Percentiles rank a stretch among this genome's conserved stretches.
These are phyloP conservation scores for Chelonoidis abingdonii DNA, from an alignment of 2,113 vertebrate genomes.

Conservation along the genomic window DNA sequence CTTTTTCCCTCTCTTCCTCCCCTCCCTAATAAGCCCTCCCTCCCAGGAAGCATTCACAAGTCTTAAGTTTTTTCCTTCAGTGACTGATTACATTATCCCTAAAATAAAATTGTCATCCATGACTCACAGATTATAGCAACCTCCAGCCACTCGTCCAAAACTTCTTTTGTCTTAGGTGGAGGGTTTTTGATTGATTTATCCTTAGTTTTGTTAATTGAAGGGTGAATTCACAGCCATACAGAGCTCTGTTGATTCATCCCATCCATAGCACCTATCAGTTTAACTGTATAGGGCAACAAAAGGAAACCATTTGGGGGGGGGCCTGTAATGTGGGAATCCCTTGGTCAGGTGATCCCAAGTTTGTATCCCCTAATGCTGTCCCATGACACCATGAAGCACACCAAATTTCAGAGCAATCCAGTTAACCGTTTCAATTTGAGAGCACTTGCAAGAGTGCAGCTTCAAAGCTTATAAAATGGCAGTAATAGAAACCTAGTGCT, in stretches of 20 bases:
- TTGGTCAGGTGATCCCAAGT: not conserved
- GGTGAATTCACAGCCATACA: not conserved
- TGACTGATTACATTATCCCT: no score
- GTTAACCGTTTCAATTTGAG: not conserved
- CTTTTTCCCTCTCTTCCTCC: no score
- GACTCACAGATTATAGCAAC: not conserved
- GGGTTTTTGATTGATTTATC: not conserved
- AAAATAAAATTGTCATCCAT: not conserved
- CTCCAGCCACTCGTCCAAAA: not conserved
- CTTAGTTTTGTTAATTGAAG: not conserved
- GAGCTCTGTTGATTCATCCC: not conserved
- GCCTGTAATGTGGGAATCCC: not conserved
- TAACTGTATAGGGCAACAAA: not conserved
- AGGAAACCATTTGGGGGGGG: not conserved
- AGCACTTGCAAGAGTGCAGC: no score
- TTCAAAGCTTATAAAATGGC: not conserved
- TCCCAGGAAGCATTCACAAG: no score
- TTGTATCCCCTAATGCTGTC: not conserved
- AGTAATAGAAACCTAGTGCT: not conserved
- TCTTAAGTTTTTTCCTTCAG: no score
- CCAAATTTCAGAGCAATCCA: not conserved
- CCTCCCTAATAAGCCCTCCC: no score
- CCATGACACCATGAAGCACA: no score
- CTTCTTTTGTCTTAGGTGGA: not conserved
- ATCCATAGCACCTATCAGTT: not conserved